Percentiles rank a stretch among this genome's conserved stretches.
Evolutionary conservation across 2,888 invertebrate species (phyloP).

Genomic region (Acanthococcus lagerstroemiae): DNA sequence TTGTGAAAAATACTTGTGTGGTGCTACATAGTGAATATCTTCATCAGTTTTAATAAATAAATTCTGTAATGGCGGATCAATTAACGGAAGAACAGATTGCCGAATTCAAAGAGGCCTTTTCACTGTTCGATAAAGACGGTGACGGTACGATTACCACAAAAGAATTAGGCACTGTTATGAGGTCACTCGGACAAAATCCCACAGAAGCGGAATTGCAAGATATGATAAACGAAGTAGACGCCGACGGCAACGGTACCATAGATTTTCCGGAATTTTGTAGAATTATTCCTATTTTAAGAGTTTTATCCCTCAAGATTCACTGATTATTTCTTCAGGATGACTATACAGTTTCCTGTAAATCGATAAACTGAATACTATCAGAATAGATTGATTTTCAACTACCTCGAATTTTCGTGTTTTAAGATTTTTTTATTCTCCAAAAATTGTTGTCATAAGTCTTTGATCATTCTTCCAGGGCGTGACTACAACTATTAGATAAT

Average conservation of each 20-base stretch:
- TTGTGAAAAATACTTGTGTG: conserved; percentile 15
- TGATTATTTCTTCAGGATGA: no score
- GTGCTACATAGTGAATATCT: conserved; percentile 21
- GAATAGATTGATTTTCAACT: no score
- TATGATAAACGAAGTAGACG: conserved; percentile 99
- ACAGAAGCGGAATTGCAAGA: conserved; percentile 99
- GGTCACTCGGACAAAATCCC: conserved; percentile 97
- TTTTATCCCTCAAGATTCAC: no score
- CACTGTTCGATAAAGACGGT: conserved; percentile 98
- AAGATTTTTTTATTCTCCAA: no score
- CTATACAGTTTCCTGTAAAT: no score
- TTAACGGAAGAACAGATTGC: conserved; percentile 98
- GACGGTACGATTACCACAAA: conserved; percentile 99
- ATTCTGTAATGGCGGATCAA: conserved; percentile 41
- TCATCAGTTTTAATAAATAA: background rate
- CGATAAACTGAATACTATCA: no score
- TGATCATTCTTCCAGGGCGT: no score
- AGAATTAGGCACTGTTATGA: conserved; percentile 98
- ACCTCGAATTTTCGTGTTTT: no score
- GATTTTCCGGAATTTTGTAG: conserved; percentile 98
- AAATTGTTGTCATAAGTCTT: no score
- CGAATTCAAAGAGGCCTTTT: conserved; percentile 99
- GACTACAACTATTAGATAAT: no score
- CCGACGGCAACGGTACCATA: conserved; percentile 68
- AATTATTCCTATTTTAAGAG: no score